Conservation (phyloP, 2,113 vertebrate genomes). For the Amphilophus citrinellus region DNA sequence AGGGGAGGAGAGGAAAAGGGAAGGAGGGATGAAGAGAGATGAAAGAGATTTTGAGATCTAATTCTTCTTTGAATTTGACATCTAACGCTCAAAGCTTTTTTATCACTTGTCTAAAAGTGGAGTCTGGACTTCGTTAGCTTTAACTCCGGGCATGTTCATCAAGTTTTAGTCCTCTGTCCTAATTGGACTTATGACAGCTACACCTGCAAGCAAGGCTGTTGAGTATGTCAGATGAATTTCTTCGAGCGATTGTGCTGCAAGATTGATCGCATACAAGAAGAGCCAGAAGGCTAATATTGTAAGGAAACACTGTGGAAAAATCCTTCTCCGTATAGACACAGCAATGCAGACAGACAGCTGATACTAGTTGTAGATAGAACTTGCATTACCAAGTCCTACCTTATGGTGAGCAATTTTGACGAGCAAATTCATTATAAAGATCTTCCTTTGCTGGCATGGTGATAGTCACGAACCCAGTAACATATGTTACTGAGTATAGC, state of each 20-base stretch:
- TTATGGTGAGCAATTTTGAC: no score
- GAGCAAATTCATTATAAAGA: no score
- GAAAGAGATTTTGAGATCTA: slow-evolving; percentile 21
- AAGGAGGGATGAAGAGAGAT: not conserved
- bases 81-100: slow-evolving; percentile 19
- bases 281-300: slow-evolving; percentile 9
- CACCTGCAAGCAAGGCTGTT: slow-evolving; percentile 7
- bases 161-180: not conserved
- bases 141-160: not conserved
- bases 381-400: no score
- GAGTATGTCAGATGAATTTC: not conserved
- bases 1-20: not conserved
- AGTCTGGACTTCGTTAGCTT: slow-evolving; percentile 12
- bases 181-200: slow-evolving; percentile 20
- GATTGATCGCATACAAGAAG: slow-evolving; percentile 29
- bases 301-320: slow-evolving; percentile 3
- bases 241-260: not conserved
- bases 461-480: not conserved
- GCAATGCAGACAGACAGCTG: not conserved
- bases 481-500: not conserved
- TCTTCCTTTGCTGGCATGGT: no score
- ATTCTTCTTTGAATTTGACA: slow-evolving; percentile 24
- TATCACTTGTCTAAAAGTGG: not conserved
- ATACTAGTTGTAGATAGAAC: no score
- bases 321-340: not conserved